phyloP scores from a whole-genome alignment of 2,888 invertebrate genomes.

The Tuta absoluta region DNA sequence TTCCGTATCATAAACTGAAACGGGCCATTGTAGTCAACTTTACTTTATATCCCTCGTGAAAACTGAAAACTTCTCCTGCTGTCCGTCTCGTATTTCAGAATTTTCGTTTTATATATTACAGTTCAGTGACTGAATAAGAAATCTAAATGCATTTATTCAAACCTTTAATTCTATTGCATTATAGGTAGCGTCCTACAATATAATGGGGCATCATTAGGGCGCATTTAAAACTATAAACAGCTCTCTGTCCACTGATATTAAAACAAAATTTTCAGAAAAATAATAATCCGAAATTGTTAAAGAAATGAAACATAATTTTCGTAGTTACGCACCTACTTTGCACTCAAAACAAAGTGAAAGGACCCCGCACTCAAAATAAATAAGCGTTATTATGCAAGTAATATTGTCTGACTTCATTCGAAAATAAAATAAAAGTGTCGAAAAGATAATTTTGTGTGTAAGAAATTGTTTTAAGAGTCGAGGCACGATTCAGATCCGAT shows the following conservation, averaged over 20 bases:
- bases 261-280: no score
- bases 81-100: conserved; percentile 6
- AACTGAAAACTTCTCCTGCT: conserved; percentile 29
- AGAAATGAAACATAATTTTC: neutral
- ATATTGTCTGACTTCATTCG: neutral
- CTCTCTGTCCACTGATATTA: no score
- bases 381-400: neutral
- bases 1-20: conserved; percentile 40
- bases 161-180: neutral
- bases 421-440: conserved; percentile 1
- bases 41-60: conserved; percentile 32
- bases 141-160: neutral
- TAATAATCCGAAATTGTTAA: no score
- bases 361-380: neutral
- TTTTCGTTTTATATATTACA: neutral
- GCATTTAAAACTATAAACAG: no score
- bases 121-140: neutral
- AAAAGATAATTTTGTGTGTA: conserved; percentile 3
- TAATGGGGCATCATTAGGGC: no score
- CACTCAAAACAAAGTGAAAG: neutral
- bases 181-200: neutral
- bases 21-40: conserved; percentile 36
- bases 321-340: neutral
- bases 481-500: conserved; percentile 46
- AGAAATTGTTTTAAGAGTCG: conserved; percentile 38